These are phyloP conservation scores for Sebastes itinus DNA, from an alignment of 2,797 vertebrate genomes.

Conservation along the genomic window DNA sequence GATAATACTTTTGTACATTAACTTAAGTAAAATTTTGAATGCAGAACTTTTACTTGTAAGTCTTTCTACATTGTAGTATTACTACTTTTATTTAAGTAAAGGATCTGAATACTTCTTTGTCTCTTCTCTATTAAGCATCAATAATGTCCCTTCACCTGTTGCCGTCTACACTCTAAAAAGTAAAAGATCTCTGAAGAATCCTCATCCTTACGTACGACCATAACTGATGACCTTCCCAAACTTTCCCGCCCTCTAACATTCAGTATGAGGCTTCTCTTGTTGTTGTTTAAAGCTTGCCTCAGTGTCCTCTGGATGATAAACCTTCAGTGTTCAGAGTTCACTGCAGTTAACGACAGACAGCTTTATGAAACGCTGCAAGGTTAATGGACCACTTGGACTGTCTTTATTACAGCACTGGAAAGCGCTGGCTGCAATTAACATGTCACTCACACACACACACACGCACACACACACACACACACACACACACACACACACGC, in stretches of 20 bases:
- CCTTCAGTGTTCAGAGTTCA: conserved; percentile 16
- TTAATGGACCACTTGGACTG: conserved; percentile 40
- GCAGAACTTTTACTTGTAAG: not conserved
- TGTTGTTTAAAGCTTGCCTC: not conserved
- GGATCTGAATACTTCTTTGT: not conserved
- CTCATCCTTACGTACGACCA: not conserved
- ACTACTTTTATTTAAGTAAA: not conserved
- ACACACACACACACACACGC: not conserved
- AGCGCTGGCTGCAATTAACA: conserved; percentile 28
- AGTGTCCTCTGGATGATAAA: not conserved
- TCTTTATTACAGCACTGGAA: conserved; percentile 41
- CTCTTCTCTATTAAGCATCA: not conserved
- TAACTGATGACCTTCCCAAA: not conserved
- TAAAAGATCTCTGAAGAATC: not conserved
- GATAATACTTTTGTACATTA: too few relatives aligned
- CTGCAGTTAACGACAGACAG: not conserved
- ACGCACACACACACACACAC: accelerated
- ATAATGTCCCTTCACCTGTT: not conserved
- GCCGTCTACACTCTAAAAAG: not conserved
- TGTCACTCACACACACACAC: not conserved
- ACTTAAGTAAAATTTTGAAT: not conserved
- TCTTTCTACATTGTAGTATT: not conserved
- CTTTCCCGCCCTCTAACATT: not conserved
- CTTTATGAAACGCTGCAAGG: conserved; percentile 25
- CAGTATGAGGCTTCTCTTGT: not conserved